Evolutionary conservation across 2,888 invertebrate genomes (phyloP).

Genomic region (Tethea ocularis): DNA sequence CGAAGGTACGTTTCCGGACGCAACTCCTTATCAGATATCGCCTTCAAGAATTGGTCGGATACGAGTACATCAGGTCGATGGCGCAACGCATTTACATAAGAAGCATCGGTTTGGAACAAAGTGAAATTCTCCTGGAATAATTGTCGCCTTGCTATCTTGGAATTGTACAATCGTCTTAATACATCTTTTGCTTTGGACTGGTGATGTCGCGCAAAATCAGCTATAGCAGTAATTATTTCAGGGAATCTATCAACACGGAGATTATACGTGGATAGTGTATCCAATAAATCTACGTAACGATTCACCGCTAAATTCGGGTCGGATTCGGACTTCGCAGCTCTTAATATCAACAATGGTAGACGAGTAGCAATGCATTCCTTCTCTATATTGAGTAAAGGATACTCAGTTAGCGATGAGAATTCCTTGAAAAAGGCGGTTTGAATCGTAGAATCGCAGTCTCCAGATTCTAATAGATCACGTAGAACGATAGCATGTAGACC

Average conservation of each 20-base stretch:
- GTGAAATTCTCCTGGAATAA: conserved; percentile 49
- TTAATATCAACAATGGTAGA: conserved; percentile 36
- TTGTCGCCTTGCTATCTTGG: conserved; percentile 49
- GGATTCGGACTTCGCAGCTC: conserved; percentile 26
- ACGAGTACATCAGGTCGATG: conserved; percentile 47
- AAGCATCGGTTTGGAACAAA: conserved; percentile 45
- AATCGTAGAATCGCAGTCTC: conserved; percentile 30
- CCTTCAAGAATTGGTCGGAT: conserved; percentile 31
- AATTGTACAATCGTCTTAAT: conserved; percentile 42
- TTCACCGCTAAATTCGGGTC: conserved; percentile 20
- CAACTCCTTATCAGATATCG: conserved; percentile 25
- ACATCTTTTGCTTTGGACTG: conserved; percentile 27
- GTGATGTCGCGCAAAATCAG: conserved; percentile 17
- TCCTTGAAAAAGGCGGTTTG: conserved; percentile 42
- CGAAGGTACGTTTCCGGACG: conserved; percentile 45
- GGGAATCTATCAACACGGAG: conserved; percentile 33
- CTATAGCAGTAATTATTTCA: conserved; percentile 36
- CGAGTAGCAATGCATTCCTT: conserved; percentile 31
- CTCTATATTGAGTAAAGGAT: conserved; percentile 46
- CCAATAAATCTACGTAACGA: conserved; percentile 38
- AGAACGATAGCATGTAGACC: conserved; percentile 62
- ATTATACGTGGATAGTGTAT: conserved; percentile 44
- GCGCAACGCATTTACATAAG: conserved; percentile 58
- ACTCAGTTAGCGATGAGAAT: conserved; percentile 51
- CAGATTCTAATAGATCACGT: conserved; percentile 44